Evolutionary conservation across 2,113 vertebrate genomes (phyloP).

Genomic region (Carassius carassius): DNA sequence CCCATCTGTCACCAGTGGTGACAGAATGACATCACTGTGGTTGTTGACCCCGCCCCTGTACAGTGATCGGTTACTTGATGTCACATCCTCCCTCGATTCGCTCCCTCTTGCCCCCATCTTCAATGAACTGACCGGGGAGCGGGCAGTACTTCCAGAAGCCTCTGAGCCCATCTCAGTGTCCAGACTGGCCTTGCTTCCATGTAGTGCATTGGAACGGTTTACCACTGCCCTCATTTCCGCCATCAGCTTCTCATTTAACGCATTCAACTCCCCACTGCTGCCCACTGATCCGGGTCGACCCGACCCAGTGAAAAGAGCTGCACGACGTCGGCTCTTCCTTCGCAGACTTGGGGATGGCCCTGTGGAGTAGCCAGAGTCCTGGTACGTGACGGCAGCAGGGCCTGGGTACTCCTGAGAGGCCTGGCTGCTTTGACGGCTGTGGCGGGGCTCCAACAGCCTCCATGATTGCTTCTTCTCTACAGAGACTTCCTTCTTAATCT

Average conservation of each 20-base stretch:
- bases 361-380: slow-evolving; percentile 83
- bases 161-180: slow-evolving; percentile 71
- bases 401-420: slow-evolving; percentile 77
- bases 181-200: slow-evolving; percentile 76
- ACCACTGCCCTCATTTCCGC: slow-evolving; percentile 81
- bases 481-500: slow-evolving; percentile 64
- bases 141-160: slow-evolving; percentile 50
- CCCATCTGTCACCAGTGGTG: slow-evolving; percentile 62
- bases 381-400: slow-evolving; percentile 69
- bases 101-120: slow-evolving; percentile 62
- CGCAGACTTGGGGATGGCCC: slow-evolving; percentile 81
- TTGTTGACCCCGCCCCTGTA: slow-evolving; percentile 62
- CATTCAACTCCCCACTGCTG: slow-evolving; percentile 76
- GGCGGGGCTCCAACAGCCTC: slow-evolving; percentile 75
- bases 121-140: slow-evolving; percentile 71
- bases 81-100: slow-evolving; percentile 69
- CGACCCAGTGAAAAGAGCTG: slow-evolving; percentile 46
- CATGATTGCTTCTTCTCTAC: slow-evolving; percentile 78
- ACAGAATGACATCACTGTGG: slow-evolving; percentile 50
- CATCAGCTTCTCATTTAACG: slow-evolving; percentile 78
- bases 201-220: slow-evolving; percentile 67
- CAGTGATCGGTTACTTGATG: slow-evolving; percentile 72
- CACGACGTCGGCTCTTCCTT: slow-evolving; percentile 76
- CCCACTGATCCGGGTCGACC: slow-evolving; percentile 76
- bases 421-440: slow-evolving; percentile 77